These are phyloP conservation scores for Agrotis segetum DNA, from an alignment of 2,888 invertebrate species.

Conservation along the genomic window DNA sequence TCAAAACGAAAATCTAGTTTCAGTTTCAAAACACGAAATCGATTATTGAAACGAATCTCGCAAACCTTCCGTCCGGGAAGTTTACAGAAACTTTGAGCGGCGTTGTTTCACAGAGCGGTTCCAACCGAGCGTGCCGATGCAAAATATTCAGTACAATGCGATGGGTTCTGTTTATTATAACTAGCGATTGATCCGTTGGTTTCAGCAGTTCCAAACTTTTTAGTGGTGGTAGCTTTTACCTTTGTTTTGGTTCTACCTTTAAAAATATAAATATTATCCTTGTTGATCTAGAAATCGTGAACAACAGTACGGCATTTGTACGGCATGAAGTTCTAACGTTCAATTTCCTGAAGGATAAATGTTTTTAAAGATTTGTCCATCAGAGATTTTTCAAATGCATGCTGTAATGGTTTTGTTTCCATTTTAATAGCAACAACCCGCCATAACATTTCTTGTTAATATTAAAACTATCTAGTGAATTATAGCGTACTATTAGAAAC, in stretches of 20 bases:
- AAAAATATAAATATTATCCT: not conserved
- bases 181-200: conserved; percentile 5
- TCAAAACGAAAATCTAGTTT: conserved; percentile 17
- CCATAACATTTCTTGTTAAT: too few species aligned
- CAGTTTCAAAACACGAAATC: conserved; percentile 15
- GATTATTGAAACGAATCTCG: conserved; percentile 28
- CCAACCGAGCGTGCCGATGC: conserved; percentile 7
- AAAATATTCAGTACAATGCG: conserved; percentile 39
- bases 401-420: too few species aligned
- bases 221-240: conserved; percentile 16
- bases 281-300: too few species aligned
- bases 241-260: not conserved
- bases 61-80: conserved; percentile 6
- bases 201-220: conserved; percentile 33
- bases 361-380: too few species aligned
- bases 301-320: too few species aligned
- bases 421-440: too few species aligned
- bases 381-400: too few species aligned
- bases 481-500: too few species aligned
- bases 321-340: too few species aligned
- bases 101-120: conserved; percentile 26
- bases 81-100: conserved; percentile 31
- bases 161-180: conserved; percentile 40
- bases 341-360: too few species aligned
- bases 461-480: too few species aligned